Evolutionary conservation across 2,113 vertebrate species (phyloP), one percentile per base, ranked within the genome.

Genomic region (Eudyptes chrysolophus): DNA sequence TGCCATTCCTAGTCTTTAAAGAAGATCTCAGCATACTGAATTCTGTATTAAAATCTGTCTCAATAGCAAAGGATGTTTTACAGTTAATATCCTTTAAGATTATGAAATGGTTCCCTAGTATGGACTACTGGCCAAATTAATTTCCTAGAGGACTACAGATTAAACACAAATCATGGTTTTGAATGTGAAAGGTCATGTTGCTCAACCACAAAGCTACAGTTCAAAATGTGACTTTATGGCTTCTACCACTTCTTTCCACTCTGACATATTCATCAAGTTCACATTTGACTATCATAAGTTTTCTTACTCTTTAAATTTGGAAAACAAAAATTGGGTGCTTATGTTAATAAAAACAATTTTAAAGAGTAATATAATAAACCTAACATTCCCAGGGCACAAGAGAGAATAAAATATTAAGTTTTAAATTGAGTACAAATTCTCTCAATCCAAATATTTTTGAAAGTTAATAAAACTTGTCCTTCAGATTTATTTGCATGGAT

Each of bases 71-170:
- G 12, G 11, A 40, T 71, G 24, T 30, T 92, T 69, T 84, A 68
- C 26, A 88, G 54, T 77, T 94, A 90, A 89, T 90, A 81, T 44
- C 20, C 58, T 96, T 78, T 48, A 86, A 79, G 52, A 42, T 83
- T 92, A 60, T 75, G 21, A 90, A 92, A 27, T 1, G 0, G 4
- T 84, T 83, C 19, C 19, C 30, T 74, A 25, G 19, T n/a, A 72
- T 40, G 40, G 38, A 49, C 68, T 77, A 25, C 27, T 17, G 80
- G 16, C 24, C 86, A 93, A 93, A 89, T 90, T 80, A 83, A 85
- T 92, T 95, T 93, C 85, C 75, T 92, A 72, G 76, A 94, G 80
- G 55, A 38, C 32, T 80, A 74, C 34, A 84, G 78, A 68, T 96
- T 96, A 92, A 94, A 95, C 27, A 89, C 38, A 94, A 92, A 74